Evolutionary conservation across 1,140 invertebrate species (phyloP).

Genomic region (Ectropis grisescens): DNA sequence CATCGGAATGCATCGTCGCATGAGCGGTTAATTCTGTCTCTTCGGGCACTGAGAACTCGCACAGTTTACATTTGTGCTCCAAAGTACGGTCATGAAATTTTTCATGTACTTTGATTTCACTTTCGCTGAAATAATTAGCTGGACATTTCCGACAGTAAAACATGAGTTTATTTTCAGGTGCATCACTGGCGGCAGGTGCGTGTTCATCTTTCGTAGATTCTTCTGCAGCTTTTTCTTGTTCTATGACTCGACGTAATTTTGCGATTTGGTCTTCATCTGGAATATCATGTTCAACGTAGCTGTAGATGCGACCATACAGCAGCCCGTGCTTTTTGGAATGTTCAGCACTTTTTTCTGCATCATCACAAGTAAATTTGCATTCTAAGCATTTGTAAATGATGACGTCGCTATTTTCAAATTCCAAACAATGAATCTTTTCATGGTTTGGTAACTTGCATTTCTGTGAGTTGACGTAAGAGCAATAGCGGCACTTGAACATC

Average conservation of each 20-base stretch:
- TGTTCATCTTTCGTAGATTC: constrained; percentile 30
- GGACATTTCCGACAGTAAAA: constrained; percentile 81
- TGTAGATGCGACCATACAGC: constrained; percentile 77
- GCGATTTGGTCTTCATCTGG: constrained; percentile 78
- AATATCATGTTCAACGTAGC: constrained; percentile 74
- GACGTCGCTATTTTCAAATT: constrained; percentile 61
- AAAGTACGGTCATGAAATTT: constrained; percentile 77
- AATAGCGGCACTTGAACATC: constrained; percentile 88
- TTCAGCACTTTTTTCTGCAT: constrained; percentile 79
- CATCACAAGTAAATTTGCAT: constrained; percentile 86
- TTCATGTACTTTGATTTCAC: constrained; percentile 77
- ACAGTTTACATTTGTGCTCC: constrained; percentile 79
- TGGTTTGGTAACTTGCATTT: constrained; percentile 88
- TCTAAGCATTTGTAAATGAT: constrained; percentile 75
- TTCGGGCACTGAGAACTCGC: constrained; percentile 83
- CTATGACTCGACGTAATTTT: constrained; percentile 69
- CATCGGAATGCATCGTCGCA: constrained; percentile 81
- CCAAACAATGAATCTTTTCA: constrained; percentile 84
- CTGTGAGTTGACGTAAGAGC: constrained; percentile 85
- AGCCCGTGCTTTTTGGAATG: constrained; percentile 85
- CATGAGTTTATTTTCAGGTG: constrained; percentile 53
- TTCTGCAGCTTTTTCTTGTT: constrained; percentile 39
- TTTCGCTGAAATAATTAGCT: constrained; percentile 74
- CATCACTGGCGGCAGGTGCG: constrained; percentile 16
- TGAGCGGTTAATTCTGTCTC: constrained; percentile 80